phyloP scores from a whole-genome alignment of 2,113 vertebrate species.

The Neolamprologus cancellatus region DNA sequence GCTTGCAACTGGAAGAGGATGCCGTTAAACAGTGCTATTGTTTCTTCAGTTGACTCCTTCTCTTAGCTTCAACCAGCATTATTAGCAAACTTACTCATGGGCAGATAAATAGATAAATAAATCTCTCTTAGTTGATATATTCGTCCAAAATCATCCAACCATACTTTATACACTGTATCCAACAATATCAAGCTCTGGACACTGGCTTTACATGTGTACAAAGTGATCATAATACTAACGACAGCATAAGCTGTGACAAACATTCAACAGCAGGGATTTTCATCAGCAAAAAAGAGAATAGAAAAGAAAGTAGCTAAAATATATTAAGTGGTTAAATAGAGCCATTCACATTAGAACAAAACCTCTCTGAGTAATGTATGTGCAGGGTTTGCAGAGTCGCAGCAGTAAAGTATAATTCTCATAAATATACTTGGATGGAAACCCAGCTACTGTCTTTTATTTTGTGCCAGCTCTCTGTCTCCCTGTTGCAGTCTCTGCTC shows the following conservation, averaged over 20 bases:
- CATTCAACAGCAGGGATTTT: background rate
- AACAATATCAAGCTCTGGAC: background rate
- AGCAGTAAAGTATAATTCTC: conserved; percentile 5
- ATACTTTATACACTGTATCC: background rate
- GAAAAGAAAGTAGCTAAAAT: background rate
- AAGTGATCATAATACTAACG: background rate
- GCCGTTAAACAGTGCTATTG: background rate
- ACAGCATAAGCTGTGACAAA: background rate
- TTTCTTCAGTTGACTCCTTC: background rate
- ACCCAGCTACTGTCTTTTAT: conserved; percentile 17
- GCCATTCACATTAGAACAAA: background rate
- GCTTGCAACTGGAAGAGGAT: background rate
- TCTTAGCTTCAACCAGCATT: background rate
- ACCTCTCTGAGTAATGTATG: background rate
- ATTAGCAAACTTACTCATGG: background rate
- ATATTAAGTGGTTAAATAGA: background rate
- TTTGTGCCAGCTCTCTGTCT: conserved; percentile 5
- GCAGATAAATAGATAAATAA: background rate
- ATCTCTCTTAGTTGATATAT: background rate
- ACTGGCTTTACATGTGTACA: background rate
- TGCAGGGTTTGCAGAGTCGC: background rate
- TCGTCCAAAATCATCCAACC: background rate
- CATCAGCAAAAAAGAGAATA: background rate
- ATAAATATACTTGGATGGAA: conserved; percentile 20
- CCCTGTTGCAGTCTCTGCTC: conserved; percentile 11